Evolutionary conservation across 2,113 vertebrate species (phyloP).

Genomic region (Salvator merianae): DNA sequence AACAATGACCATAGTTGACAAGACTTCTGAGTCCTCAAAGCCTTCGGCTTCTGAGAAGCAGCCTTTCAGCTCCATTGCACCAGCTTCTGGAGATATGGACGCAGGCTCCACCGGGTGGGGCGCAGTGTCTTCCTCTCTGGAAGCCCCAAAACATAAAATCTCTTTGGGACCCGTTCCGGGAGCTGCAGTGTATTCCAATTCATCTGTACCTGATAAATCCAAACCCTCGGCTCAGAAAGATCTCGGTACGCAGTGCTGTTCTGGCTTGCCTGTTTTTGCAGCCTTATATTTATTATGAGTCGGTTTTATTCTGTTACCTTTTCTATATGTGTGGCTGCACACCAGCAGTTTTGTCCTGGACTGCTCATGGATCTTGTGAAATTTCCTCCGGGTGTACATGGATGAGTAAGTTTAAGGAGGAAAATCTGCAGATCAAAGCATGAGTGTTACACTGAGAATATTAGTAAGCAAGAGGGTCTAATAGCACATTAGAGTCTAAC

Average conservation of each 20-base stretch:
- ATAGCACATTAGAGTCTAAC: too few species aligned
- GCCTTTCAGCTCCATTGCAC: slow-evolving; percentile 80
- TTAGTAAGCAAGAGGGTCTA: too few species aligned
- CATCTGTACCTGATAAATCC: slow-evolving; percentile 81
- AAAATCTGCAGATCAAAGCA: too few species aligned
- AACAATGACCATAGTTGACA: slow-evolving; percentile 99
- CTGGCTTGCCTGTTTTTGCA: fast-evolving
- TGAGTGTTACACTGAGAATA: too few species aligned
- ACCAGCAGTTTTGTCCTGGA: not conserved
- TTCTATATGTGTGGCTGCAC: not conserved
- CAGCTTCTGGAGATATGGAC: slow-evolving; percentile 90
- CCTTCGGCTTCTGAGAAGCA: slow-evolving; percentile 85
- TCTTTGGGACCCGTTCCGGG: slow-evolving; percentile 86
- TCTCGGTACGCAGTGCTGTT: slow-evolving; percentile 73
- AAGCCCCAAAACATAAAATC: slow-evolving; percentile 83
- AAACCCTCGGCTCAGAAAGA: slow-evolving; percentile 82
- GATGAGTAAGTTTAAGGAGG: too few species aligned
- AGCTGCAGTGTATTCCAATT: slow-evolving; percentile 85
- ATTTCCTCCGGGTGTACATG: too few species aligned
- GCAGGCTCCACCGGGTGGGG: slow-evolving; percentile 86
- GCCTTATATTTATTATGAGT: not conserved
- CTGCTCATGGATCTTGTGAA: too few species aligned
- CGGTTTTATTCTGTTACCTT: not conserved
- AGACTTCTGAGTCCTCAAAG: slow-evolving; percentile 89
- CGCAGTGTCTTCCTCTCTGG: slow-evolving; percentile 82